A percentile compares a stretch with the other conserved stretches of the same genome.
Conservation (phyloP, 2,797 vertebrate species). For the Etheostoma nigrum region DNA sequence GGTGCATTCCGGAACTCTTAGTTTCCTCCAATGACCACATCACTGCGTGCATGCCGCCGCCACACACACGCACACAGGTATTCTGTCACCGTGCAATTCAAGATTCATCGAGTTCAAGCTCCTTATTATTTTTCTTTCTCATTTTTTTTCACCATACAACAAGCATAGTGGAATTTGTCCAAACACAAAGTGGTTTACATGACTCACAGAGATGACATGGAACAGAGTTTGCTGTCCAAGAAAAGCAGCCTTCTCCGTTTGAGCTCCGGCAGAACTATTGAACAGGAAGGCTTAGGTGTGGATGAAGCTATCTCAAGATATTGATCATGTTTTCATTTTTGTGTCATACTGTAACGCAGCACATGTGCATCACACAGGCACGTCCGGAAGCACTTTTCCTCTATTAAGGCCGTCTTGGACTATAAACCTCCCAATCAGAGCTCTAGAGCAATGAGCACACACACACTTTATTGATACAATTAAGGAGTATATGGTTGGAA, state of each 20-base stretch:
- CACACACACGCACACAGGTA: conserved; percentile 36
- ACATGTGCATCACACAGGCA: conserved; percentile 62
- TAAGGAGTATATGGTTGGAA: conserved; percentile 75
- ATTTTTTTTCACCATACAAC: conserved; percentile 20
- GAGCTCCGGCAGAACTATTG: conserved; percentile 51
- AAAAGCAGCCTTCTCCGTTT: conserved; percentile 60
- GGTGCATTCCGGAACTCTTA: conserved; percentile 65
- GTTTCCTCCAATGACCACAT: conserved; percentile 71
- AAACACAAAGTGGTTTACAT: conserved; percentile 33
- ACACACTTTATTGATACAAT: conserved; percentile 71
- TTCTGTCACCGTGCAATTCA: conserved; percentile 29
- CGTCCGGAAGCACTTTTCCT: conserved; percentile 59
- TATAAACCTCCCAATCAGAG: conserved; percentile 56
- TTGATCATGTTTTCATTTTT: conserved; percentile 63
- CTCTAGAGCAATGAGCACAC: conserved; percentile 16
- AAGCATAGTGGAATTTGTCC: not conserved
- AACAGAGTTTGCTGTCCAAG: conserved; percentile 62
- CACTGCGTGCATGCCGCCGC: conserved; percentile 60
- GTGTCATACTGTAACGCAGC: conserved; percentile 45
- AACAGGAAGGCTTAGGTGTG: conserved; percentile 58
- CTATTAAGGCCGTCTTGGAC: conserved; percentile 42
- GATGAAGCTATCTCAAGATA: conserved; percentile 52
- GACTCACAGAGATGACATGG: conserved; percentile 48
- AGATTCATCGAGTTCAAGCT: conserved; percentile 30
- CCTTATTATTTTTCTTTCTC: not conserved